Evolutionary conservation across 2,113 vertebrate species (phyloP).

Genomic region (Neolamprologus brichardi): DNA sequence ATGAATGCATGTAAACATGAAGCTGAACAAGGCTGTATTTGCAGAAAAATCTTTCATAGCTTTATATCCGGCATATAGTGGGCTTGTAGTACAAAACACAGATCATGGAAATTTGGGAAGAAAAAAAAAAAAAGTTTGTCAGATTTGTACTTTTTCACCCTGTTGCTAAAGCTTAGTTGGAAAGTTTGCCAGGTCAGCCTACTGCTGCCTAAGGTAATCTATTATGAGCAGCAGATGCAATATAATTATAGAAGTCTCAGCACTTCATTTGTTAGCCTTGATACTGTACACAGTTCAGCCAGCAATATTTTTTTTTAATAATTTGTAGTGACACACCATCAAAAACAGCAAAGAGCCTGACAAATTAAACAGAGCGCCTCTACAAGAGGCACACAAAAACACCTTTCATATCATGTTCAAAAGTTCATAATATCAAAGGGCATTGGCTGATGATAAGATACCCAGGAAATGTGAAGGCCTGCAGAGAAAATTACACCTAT

Average conservation of each 20-base stretch:
- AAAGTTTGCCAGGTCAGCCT: neutral
- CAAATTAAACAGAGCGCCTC: neutral
- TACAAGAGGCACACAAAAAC: neutral
- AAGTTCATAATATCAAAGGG: constrained; percentile 55
- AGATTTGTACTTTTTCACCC: neutral
- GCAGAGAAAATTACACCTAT: constrained; percentile 59
- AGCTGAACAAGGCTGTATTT: neutral
- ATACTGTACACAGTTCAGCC: neutral
- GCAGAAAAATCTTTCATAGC: neutral
- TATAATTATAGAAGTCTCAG: neutral
- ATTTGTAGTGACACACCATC: neutral
- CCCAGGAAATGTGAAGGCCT: constrained; percentile 49
- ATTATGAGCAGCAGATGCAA: neutral
- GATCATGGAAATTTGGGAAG: neutral
- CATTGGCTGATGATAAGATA: constrained; percentile 47
- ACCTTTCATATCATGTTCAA: constrained; percentile 40
- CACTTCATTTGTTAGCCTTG: neutral
- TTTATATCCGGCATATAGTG: neutral
- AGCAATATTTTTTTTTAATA: neutral
- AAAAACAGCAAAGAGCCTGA: neutral
- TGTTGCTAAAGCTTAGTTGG: neutral
- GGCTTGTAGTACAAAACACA: neutral
- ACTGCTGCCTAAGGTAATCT: neutral
- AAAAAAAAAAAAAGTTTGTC: neutral
- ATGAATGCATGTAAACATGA: neutral